Evolutionary conservation across 2,113 vertebrate genomes (phyloP).

Genomic region (Genyomyrus donnyi): DNA sequence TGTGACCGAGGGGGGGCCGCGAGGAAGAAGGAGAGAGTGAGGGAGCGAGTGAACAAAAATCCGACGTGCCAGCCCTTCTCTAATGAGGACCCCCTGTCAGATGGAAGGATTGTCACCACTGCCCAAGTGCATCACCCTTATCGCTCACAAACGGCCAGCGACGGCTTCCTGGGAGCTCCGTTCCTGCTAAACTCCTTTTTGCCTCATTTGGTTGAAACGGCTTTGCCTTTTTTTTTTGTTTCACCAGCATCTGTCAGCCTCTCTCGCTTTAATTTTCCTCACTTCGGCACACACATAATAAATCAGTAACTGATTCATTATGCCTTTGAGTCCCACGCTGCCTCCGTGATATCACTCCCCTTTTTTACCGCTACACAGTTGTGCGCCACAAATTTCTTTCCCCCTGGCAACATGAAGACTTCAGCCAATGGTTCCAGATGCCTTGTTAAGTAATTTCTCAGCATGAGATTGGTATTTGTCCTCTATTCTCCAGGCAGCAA

Average conservation of each 20-base stretch:
- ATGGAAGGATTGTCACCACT: background rate
- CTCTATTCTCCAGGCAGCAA: constrained; percentile 23
- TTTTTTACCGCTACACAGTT: background rate
- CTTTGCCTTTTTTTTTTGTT: background rate
- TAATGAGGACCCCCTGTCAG: background rate
- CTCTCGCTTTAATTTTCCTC: background rate
- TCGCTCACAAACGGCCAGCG: background rate
- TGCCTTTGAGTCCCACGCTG: background rate
- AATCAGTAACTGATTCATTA: background rate
- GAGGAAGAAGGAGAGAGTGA: background rate
- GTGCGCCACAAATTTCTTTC: constrained; percentile 23
- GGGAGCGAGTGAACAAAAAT: background rate
- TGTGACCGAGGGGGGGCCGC: background rate
- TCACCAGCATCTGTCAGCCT: background rate
- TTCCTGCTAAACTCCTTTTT: background rate
- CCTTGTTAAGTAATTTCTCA: constrained; percentile 17
- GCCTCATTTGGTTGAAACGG: background rate
- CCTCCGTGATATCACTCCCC: background rate
- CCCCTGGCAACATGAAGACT: constrained; percentile 26
- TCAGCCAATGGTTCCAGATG: constrained; percentile 27
- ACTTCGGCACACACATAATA: background rate
- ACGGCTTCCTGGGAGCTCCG: background rate
- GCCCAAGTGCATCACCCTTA: background rate
- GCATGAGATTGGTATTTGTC: constrained; percentile 11
- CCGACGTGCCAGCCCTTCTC: background rate